phyloP scores from a whole-genome alignment of 1,140 invertebrate species.

The Cherax quadricarinatus region DNA sequence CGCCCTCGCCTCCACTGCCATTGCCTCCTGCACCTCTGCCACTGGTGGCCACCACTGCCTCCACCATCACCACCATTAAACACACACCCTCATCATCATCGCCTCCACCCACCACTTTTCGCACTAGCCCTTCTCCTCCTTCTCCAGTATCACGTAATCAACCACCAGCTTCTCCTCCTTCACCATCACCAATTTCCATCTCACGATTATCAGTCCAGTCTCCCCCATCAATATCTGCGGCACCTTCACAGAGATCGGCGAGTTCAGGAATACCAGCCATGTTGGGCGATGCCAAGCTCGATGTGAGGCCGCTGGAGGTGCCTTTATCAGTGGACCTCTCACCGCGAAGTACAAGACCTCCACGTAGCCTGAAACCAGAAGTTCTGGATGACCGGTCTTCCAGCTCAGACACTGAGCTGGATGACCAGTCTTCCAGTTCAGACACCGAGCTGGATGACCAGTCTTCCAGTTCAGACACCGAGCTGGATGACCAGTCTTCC shows the following conservation, averaged over 20 bases:
- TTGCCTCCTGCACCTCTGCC: constrained; percentile 35
- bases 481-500: constrained; percentile 9
- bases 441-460: too few species aligned
- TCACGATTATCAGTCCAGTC: background rate
- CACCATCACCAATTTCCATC: background rate
- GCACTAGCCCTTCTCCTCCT: background rate
- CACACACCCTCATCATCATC: background rate
- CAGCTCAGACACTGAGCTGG: background rate
- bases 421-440: too few species aligned
- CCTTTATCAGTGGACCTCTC: background rate
- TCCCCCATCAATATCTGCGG: background rate
- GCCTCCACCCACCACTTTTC: background rate
- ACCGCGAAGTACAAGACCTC: background rate
- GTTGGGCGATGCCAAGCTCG: background rate
- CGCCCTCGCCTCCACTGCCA: constrained; percentile 4
- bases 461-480: too few species aligned
- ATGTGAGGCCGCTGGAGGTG: background rate
- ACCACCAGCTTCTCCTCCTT: background rate
- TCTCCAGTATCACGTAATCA: background rate
- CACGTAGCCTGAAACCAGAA: constrained; percentile 5
- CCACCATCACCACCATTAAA: background rate
- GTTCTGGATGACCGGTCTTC: constrained; percentile 21
- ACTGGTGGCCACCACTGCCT: constrained; percentile 23
- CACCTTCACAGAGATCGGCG: background rate
- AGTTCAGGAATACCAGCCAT: background rate